Base-by-base conservation (phyloP, 2,888 invertebrate genomes). In the Ochropleura plecta region DNA sequence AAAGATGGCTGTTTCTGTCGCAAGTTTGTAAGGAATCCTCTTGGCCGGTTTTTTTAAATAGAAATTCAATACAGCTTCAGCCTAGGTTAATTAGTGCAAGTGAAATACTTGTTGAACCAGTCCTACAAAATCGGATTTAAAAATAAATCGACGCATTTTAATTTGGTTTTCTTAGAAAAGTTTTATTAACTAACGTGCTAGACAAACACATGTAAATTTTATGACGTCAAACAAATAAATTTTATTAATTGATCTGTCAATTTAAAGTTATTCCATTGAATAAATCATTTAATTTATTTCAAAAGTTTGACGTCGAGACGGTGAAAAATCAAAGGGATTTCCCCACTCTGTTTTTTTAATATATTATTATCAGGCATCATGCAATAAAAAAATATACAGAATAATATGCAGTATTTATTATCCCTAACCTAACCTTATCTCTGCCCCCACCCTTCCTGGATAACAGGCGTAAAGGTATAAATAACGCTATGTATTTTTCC, bases 91-190 rank as follows among this genome's bases (percentile, higher is more conserved):
- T 30, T 30, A 30, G 0, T 65, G n/a, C 30, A n/a, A 55, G n/a
- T 0, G 5, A 5, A 14, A 8, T 42, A 30, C 16, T n/a, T 53
- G 14, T 42, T 55, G 9, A 16, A 48, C 44, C 14, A 46, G 49
- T 78, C 18, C 4, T 57, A 6, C 57, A 8, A 20, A 69, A 12
- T 18, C 69, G 12, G 14, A 9, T 78, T 68, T 44, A 44, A 20
- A 18, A 20, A 40, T 16, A n/a, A 18, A 30, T 3, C 8, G 20
- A 59, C 8, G 0, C 0, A 6, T 59, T 18, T 55, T 12, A 30
- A 63, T 64, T 48, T 9, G 2, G 1, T 64, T 30, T 67, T 77
- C 16, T 75, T 14, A 18, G 44, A 67, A 49, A 2, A 44, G 42
- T 67, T 40, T 44, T 49, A 44, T 10, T 18, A 42, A 55, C 3